Evolutionary conservation across 2,113 vertebrate genomes (phyloP).

Genomic region (Trochalopteron elliotii): DNA sequence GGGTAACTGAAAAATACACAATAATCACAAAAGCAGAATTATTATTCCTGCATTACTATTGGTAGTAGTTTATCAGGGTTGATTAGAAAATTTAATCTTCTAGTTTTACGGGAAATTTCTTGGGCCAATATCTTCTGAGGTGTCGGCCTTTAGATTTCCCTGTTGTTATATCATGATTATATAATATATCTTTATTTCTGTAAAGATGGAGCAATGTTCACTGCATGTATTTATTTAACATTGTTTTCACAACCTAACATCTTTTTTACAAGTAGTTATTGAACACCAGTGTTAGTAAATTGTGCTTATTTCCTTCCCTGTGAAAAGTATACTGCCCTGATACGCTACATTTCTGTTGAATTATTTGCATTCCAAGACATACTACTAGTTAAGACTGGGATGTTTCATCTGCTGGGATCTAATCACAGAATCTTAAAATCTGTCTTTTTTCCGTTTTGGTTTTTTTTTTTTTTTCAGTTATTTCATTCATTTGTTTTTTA

Average conservation of each 20-base stretch:
- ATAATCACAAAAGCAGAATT: background rate
- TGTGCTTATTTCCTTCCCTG: background rate
- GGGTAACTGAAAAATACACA: background rate
- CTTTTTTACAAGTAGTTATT: background rate
- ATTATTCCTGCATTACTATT: background rate
- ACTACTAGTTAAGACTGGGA: background rate
- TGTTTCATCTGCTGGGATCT: background rate
- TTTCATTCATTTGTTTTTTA: background rate
- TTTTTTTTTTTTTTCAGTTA: background rate
- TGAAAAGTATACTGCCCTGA: background rate
- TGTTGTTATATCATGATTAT: background rate
- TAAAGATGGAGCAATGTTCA: background rate
- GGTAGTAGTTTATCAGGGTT: background rate
- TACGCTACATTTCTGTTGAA: background rate
- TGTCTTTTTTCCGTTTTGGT: too few species aligned
- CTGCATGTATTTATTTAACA: background rate
- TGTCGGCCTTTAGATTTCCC: background rate
- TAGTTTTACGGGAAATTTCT: background rate
- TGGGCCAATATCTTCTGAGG: background rate
- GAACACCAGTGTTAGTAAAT: background rate
- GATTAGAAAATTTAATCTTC: background rate
- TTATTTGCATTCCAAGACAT: background rate
- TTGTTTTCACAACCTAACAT: rapidly evolving
- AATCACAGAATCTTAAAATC: background rate
- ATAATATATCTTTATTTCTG: background rate